Evolutionary conservation across 2,797 vertebrate species (phyloP).

Genomic region (Rallus crepitans): DNA sequence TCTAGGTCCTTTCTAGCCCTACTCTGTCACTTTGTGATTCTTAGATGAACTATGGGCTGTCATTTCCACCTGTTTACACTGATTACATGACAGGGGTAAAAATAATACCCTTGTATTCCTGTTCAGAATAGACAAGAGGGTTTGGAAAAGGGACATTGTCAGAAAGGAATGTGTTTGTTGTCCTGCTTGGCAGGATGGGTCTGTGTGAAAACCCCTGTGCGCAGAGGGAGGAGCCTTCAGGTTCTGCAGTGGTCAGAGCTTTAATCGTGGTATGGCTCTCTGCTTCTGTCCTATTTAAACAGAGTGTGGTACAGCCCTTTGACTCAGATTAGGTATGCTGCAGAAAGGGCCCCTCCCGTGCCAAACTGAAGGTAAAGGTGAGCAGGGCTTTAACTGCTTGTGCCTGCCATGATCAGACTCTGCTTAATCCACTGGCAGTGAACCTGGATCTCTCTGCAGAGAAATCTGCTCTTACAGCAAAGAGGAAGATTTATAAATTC

Average conservation of each 20-base stretch:
- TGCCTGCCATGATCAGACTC: not conserved
- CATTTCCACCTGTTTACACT: not conserved
- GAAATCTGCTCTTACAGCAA: not conserved
- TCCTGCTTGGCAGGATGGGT: not conserved
- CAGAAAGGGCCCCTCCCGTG: not conserved
- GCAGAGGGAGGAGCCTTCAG: not conserved
- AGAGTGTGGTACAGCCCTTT: not conserved
- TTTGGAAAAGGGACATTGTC: not conserved
- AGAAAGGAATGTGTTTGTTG: not conserved
- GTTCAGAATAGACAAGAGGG: not conserved
- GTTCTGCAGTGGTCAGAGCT: not conserved
- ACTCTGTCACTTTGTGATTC: not conserved
- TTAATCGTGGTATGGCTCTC: not conserved
- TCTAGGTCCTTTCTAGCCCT: not conserved
- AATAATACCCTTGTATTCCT: not conserved
- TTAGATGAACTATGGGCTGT: not conserved
- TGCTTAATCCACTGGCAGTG: not conserved
- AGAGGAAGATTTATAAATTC: not conserved
- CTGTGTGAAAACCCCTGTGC: not conserved
- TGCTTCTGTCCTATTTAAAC: not conserved
- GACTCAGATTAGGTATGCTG: not conserved
- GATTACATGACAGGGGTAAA: not conserved
- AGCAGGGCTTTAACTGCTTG: not conserved
- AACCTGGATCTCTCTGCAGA: not conserved
- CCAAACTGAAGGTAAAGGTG: not conserved